These are phyloP conservation scores for Melieria crassipennis DNA, from an alignment of 2,888 invertebrate genomes.

Conservation along the genomic window DNA sequence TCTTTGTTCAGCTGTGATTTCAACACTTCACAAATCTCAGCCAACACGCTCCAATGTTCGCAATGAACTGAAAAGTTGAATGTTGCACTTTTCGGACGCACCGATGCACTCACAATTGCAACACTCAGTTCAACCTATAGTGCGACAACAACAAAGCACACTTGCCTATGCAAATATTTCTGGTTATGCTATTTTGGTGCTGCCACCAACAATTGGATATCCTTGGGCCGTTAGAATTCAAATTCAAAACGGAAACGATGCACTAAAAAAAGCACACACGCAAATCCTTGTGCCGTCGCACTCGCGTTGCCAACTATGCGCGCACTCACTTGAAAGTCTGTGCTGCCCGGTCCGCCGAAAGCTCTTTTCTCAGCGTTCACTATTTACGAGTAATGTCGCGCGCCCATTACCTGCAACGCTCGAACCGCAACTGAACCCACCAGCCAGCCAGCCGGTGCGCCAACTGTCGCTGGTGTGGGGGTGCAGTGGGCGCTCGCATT, in stretches of 20 bases:
- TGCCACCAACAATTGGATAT: slow-evolving; percentile 24
- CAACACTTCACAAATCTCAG: background rate
- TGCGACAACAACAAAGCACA: slow-evolving; percentile 17
- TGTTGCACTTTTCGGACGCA: slow-evolving; percentile 18
- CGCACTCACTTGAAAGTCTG: background rate
- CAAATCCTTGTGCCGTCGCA: background rate
- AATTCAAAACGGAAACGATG: slow-evolving; percentile 2
- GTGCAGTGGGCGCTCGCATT: slow-evolving; percentile 2
- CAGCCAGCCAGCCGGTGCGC: background rate
- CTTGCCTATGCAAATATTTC: slow-evolving; percentile 27
- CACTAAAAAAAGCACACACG: background rate
- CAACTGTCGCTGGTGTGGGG: slow-evolving; percentile 6
- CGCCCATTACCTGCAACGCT: slow-evolving; percentile 19
- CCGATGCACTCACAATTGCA: background rate
- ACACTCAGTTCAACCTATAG: slow-evolving; percentile 17
- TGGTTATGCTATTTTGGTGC: background rate
- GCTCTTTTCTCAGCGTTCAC: slow-evolving; percentile 7
- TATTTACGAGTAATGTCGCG: background rate
- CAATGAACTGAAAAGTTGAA: slow-evolving; percentile 26
- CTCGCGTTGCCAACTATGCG: slow-evolving; percentile 14
- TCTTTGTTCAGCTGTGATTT: too few relatives aligned
- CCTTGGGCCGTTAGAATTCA: slow-evolving; percentile 14
- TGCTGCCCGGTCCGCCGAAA: slow-evolving; percentile 5
- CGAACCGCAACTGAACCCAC: slow-evolving; percentile 27
- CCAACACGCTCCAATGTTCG: slow-evolving; percentile 16